Base-by-base conservation (phyloP, 2,888 invertebrate species). In the Hyposoter dolosus region DNA sequence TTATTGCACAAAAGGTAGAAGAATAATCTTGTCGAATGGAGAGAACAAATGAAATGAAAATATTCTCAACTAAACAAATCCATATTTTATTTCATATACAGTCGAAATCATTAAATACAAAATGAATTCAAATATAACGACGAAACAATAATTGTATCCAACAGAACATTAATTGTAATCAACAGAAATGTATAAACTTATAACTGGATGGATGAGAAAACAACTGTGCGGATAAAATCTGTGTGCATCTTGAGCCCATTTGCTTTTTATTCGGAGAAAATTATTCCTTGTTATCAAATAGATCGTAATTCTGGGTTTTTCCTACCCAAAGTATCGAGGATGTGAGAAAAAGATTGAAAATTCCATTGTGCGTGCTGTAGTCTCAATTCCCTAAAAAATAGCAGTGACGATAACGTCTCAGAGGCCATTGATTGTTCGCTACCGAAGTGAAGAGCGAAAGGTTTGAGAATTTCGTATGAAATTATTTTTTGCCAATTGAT, bases 401-500 rank as follows among this genome's bases (percentile, higher is more conserved):
- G 28, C 60, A 28, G 28, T 60, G 15, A 60, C 28, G 28, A 15
- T 60, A 60, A 35, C 66, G n/a, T 66, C 19, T n/a, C 9, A 3
- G 3, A 50, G 71, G 47, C 71, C 71, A 71, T 71, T 71, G 32
- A 28, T 43, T 28, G 12, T 15, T 1, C 12, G 4, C 15, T 1
- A 28, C 60, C 15, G 1, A 0, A 28, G 15, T 1, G 5, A 15
- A 15, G 79, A 79, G 63, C 71, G 35, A 71, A 82, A 66, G 76
- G 7, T 77, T 28, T 6, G 7, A 68, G 53, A 71, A 47, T 65
- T 40, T 50, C 71, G 40, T 65, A 40, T 4, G n/a, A 45, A 78
- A 68, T 89, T 90, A 93, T 80, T 93, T 93, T 83, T 92, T 93
- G 78, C 93, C 94, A 72, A 93, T 90, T 5, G 89, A 79, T 3